A percentile compares a stretch with the other conserved stretches of the same genome.
Evolutionary conservation across 2,113 vertebrate genomes (phyloP).

Genomic region (Ciconia boyciana): DNA sequence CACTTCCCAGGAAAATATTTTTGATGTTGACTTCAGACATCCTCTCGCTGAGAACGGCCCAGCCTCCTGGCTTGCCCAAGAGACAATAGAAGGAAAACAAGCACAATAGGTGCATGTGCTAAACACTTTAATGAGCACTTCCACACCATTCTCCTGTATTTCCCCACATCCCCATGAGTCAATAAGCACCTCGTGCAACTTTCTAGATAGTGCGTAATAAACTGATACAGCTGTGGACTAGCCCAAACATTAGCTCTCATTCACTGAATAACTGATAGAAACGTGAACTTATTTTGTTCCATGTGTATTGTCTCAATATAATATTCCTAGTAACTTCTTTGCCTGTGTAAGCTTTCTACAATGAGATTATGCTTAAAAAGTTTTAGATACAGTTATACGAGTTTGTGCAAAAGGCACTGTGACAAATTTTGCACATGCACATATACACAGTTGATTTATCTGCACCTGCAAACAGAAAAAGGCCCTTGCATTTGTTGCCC

Average conservation of each 20-base stretch:
- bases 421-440: background rate
- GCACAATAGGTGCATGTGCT: conserved; percentile 59
- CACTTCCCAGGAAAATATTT: conserved; percentile 59
- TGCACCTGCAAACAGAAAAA: background rate
- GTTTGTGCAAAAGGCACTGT: background rate
- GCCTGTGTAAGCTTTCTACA: background rate
- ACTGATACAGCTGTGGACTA: background rate
- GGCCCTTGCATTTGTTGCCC: background rate
- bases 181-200: conserved; percentile 54
- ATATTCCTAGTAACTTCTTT: background rate
- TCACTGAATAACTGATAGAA: background rate
- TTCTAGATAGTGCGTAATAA: background rate
- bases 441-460: background rate
- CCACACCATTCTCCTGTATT: conserved; percentile 51
- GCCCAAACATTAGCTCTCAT: background rate
- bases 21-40: conserved; percentile 52
- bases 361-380: background rate
- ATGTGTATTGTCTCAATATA: fast-evolving
- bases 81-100: conserved; percentile 58
- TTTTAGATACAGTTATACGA: background rate
- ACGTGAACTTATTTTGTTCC: background rate
- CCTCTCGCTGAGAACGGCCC: background rate
- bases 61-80: background rate
- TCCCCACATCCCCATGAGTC: conserved; percentile 38
- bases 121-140: conserved; percentile 62